Evolutionary conservation across 2,888 invertebrate species (phyloP), one percentile per base, ranked within the genome.

Genomic region (Troides oblongomaculatus): DNA sequence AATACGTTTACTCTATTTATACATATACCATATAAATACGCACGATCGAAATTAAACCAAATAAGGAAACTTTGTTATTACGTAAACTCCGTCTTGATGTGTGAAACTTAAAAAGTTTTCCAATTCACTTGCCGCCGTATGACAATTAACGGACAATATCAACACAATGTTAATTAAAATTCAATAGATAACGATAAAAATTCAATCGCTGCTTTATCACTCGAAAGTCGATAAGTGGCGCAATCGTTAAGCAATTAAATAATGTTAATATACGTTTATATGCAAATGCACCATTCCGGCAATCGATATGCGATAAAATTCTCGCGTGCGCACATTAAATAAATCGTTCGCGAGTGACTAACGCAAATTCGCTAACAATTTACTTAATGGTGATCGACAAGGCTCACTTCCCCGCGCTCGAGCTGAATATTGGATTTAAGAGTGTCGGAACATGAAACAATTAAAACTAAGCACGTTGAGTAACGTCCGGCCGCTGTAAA

Each of bases 291-390:
- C 81, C 81, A 77, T 82, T 82, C 77, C 73, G 76, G 77, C 85
- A 84, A 87, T 85, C 81, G 83, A 82, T 84, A 83, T 71, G 7
- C 63, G 21, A 66, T 84, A 83, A 83, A 84, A 78, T 79, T 77
- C 80, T 90, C 81, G 88, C 89, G 85, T 89, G 89, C 81, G 86
- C 85, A 87, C 85, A 85, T 87, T 82, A 84, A 84, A 87, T 88
- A 84, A 87, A 87, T 88, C 82, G 84, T 80, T 83, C 79, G 76
- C 75, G 78, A 84, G 79, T 82, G 81, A 83, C 81, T 81, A 81
- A 83, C 78, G 79, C 77, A 76, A 81, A 79, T 80, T 82, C 80
- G 79, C 81, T 78, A 79, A 83, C 84, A 80, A 87, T 88, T 87
- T 85, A 81, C 84, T 80, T 87, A 88, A 88, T 89, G 82, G 82